Evolutionary conservation across 2,888 invertebrate species (phyloP).

Genomic region (Oxyscelio sp.): DNA sequence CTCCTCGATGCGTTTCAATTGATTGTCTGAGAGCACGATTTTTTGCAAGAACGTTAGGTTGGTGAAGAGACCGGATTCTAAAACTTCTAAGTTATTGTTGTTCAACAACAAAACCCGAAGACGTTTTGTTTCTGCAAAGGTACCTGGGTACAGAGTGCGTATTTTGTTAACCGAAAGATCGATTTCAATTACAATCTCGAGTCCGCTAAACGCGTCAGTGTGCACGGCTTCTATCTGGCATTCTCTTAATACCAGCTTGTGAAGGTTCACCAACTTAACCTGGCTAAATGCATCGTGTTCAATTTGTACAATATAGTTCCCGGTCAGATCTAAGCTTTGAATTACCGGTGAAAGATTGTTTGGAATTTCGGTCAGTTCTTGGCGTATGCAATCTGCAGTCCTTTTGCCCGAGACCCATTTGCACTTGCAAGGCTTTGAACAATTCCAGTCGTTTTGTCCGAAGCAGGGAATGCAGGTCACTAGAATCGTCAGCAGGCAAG

Average conservation of each 20-base stretch:
- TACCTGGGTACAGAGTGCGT: slow-evolving; percentile 91
- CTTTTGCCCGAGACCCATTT: slow-evolving; percentile 96
- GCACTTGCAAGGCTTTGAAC: slow-evolving; percentile 93
- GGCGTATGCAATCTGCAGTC: slow-evolving; percentile 93
- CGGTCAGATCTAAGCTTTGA: slow-evolving; percentile 91
- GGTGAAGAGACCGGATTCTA: slow-evolving; percentile 93
- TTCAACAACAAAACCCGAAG: slow-evolving; percentile 93
- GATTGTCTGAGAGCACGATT: slow-evolving; percentile 94
- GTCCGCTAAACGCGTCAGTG: slow-evolving; percentile 92
- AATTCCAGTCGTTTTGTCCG: slow-evolving; percentile 89
- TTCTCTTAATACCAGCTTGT: slow-evolving; percentile 93
- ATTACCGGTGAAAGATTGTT: slow-evolving; percentile 92
- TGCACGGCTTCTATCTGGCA: slow-evolving; percentile 93
- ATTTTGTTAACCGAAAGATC: slow-evolving; percentile 94
- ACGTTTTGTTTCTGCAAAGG: slow-evolving; percentile 92
- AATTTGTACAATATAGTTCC: slow-evolving; percentile 91
- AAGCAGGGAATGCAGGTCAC: slow-evolving; percentile 86
- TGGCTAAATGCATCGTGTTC: slow-evolving; percentile 91
- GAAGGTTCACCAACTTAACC: slow-evolving; percentile 93
- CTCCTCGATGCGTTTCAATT: slow-evolving; percentile 91
- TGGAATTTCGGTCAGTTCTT: slow-evolving; percentile 92
- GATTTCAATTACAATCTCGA: slow-evolving; percentile 94
- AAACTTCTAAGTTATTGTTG: slow-evolving; percentile 92
- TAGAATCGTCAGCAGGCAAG: slow-evolving; percentile 77
- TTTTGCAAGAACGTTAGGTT: slow-evolving; percentile 93